Percentiles rank a stretch among this genome's conserved stretches.
These are phyloP conservation scores for Cinclus mexicanus DNA, from an alignment of 2,113 vertebrate genomes.

Conservation along the genomic window DNA sequence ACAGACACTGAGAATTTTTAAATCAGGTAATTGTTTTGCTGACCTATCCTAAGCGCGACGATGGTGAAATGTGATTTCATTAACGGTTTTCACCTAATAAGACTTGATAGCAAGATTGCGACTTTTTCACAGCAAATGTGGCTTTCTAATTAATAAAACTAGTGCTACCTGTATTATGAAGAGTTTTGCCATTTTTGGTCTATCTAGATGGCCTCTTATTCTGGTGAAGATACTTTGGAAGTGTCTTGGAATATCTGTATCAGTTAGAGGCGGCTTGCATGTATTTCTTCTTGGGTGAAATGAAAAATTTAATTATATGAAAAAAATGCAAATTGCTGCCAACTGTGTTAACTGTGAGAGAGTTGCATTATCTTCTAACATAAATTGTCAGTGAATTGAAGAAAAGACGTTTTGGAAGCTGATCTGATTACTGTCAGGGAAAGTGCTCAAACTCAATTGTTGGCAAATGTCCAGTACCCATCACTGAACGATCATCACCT, in stretches of 20 bases:
- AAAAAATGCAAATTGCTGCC: conserved; percentile 68
- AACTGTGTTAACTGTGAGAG: conserved; percentile 68
- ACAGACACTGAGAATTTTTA: background rate
- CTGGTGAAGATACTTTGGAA: background rate
- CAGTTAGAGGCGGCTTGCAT: background rate
- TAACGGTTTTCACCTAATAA: background rate
- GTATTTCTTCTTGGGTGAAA: conserved; percentile 36
- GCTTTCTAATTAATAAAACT: background rate
- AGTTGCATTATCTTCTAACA: conserved; percentile 64
- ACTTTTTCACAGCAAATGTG: background rate
- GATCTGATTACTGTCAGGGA: conserved; percentile 70
- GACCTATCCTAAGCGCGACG: background rate
- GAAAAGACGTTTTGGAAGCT: conserved; percentile 66
- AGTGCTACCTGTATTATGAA: background rate
- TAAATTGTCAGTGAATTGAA: conserved; percentile 64
- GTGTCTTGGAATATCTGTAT: background rate
- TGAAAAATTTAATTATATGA: conserved; percentile 47
- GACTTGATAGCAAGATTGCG: background rate
- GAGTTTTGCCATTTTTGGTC: background rate
- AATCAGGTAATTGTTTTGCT: background rate
- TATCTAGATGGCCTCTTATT: background rate
- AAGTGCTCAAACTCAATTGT: conserved; percentile 82
- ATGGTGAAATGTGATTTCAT: background rate
- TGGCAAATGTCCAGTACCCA: conserved; percentile 87
- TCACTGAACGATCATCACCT: conserved; percentile 86